A percentile compares a stretch with the other conserved stretches of the same genome.
These are phyloP conservation scores for Crotalus horridus DNA, from an alignment of 2,113 vertebrate genomes.

Conservation along the genomic window DNA sequence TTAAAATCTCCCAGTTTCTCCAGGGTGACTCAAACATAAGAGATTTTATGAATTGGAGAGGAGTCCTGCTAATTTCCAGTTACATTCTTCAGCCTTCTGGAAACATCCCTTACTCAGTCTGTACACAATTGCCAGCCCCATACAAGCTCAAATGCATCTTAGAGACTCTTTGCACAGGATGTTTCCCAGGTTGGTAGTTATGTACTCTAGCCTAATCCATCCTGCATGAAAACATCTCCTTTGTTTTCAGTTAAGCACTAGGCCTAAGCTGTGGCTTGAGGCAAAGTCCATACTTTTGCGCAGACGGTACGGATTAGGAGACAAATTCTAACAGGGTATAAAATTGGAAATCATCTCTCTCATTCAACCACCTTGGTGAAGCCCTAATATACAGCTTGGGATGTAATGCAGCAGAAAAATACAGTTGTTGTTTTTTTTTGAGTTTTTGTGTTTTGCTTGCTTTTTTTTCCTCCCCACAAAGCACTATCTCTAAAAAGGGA, in stretches of 20 bases:
- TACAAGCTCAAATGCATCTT: not conserved
- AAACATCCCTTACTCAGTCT: not conserved
- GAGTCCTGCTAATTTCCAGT: not conserved
- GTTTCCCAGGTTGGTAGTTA: not conserved
- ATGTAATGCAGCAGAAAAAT: not conserved
- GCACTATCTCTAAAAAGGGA: not conserved
- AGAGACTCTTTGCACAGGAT: not conserved
- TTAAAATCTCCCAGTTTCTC: not conserved
- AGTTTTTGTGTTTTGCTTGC: not conserved
- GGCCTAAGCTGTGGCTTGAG: not conserved
- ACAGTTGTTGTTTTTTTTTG: not conserved
- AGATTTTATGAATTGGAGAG: not conserved
- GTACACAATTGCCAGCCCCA: not conserved
- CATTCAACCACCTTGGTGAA: not conserved
- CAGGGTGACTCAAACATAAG: not conserved
- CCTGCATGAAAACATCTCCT: not conserved
- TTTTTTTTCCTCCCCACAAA: not conserved
- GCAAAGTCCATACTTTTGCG: not conserved
- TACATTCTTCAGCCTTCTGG: not conserved
- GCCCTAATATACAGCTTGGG: not conserved
- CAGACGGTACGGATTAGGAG: not conserved
- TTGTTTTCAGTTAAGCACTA: not conserved
- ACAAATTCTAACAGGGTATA: not conserved
- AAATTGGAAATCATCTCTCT: not conserved
- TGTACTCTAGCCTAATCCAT: not conserved